Conservation (phyloP, 2,888 invertebrate genomes). For the Lasioglossum calceatum region DNA sequence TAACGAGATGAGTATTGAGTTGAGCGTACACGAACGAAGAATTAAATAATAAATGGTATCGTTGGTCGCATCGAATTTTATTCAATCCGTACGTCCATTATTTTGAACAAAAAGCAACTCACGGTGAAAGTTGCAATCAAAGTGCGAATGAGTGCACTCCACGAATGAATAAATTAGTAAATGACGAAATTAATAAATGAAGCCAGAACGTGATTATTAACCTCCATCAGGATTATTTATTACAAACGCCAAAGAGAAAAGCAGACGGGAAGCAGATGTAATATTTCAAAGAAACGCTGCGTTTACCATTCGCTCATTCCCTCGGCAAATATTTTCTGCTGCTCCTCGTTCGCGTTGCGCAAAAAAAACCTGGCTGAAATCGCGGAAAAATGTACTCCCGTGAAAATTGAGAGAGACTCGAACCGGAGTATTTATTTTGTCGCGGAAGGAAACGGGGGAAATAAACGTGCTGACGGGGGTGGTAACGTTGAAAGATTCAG, state of each 20-base stretch:
- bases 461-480: neutral
- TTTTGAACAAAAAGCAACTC: neutral
- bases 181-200: neutral
- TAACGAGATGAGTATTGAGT: too few relatives aligned
- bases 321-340: neutral
- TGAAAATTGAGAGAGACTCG: neutral
- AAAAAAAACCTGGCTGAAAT: neutral
- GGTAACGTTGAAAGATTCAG: slow-evolving; percentile 2
- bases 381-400: neutral
- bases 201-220: neutral
- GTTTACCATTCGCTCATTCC: neutral
- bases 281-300: neutral
- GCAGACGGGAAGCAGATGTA: neutral
- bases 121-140: too few relatives aligned
- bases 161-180: too few relatives aligned
- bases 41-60: too few relatives aligned
- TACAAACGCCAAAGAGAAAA: neutral
- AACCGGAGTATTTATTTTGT: slow-evolving; percentile 25
- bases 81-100: neutral
- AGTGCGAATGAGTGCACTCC: too few relatives aligned
- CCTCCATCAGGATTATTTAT: neutral
- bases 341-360: neutral
- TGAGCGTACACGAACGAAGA: too few relatives aligned
- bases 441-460: neutral
- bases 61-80: too few relatives aligned